phyloP scores from a whole-genome alignment of 2,888 invertebrate genomes.

The Amiota minor region DNA sequence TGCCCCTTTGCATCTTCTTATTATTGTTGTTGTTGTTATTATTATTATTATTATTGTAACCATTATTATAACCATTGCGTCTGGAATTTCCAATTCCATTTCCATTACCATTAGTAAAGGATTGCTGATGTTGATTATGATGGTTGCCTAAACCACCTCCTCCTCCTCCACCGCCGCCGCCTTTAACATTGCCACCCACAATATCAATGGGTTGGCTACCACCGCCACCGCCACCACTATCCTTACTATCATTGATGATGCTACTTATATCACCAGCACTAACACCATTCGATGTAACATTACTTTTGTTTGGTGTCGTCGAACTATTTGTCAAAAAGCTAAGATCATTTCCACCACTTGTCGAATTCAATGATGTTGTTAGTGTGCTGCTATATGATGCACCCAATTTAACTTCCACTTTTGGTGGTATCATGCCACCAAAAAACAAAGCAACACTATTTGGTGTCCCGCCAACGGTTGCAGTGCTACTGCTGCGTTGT shows the following conservation, averaged over 20 bases:
- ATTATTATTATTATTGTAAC: conserved; percentile 45
- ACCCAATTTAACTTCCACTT: conserved; percentile 71
- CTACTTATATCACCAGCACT: neutral
- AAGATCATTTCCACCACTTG: neutral
- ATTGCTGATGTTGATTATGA: conserved; percentile 18
- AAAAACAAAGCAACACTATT: conserved; percentile 68
- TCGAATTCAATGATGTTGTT: neutral
- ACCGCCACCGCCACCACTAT: conserved; percentile 33
- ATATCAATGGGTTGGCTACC: conserved; percentile 70
- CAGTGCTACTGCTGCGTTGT: conserved; percentile 41
- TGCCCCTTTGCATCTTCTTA: conserved; percentile 28
- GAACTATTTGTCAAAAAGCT: neutral
- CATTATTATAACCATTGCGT: conserved; percentile 39
- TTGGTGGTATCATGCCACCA: conserved; percentile 72
- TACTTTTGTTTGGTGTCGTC: neutral
- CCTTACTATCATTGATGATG: conserved; percentile 27
- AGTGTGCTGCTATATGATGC: conserved; percentile 24
- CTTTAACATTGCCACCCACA: conserved; percentile 49
- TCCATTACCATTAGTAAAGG: conserved; percentile 40
- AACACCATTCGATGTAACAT: neutral
- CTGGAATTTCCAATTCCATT: conserved; percentile 20
- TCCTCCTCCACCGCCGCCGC: conserved; percentile 35
- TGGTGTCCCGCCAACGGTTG: conserved; percentile 48
- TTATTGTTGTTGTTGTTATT: conserved; percentile 46
- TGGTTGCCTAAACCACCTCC: conserved; percentile 43